A percentile compares a stretch with the other conserved stretches of the same genome.
phyloP scores from a whole-genome alignment of 2,113 vertebrate genomes.

The Podarcis raffonei region DNA sequence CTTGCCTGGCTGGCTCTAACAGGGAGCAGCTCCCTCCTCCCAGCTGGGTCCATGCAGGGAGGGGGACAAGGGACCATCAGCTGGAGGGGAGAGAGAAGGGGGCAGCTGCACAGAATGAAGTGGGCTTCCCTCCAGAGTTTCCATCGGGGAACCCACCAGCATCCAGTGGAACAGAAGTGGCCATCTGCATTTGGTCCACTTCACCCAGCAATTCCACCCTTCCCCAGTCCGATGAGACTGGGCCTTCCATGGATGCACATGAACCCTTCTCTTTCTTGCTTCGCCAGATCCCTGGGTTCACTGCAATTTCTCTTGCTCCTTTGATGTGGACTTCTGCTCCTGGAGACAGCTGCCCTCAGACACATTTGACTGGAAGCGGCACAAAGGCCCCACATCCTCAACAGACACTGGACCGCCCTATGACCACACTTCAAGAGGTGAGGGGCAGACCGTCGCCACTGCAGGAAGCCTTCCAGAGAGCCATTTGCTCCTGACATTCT shows the following conservation, averaged over 20 bases:
- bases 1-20: background rate
- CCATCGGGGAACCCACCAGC: no score
- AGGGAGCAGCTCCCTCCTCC: background rate
- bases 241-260: background rate
- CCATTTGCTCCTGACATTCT: background rate
- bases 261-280: background rate
- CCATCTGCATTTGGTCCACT: background rate
- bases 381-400: background rate
- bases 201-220: no score
- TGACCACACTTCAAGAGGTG: slow-evolving; percentile 21
- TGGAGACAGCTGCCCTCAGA: background rate
- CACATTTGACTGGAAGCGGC: background rate
- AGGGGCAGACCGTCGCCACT: background rate
- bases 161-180: background rate
- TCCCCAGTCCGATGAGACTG: no score
- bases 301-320: background rate
- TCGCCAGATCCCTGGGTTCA: fast-evolving
- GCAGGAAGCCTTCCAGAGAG: background rate
- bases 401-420: background rate
- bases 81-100: background rate
- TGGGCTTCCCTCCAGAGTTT: background rate
- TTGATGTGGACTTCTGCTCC: slow-evolving; percentile 17
- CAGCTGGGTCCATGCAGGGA: background rate
- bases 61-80: background rate
- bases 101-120: background rate